Evolutionary conservation across 2,888 invertebrate species (phyloP), one percentile per base, ranked within the genome.

Genomic region (Hoplodrina blanda): DNA sequence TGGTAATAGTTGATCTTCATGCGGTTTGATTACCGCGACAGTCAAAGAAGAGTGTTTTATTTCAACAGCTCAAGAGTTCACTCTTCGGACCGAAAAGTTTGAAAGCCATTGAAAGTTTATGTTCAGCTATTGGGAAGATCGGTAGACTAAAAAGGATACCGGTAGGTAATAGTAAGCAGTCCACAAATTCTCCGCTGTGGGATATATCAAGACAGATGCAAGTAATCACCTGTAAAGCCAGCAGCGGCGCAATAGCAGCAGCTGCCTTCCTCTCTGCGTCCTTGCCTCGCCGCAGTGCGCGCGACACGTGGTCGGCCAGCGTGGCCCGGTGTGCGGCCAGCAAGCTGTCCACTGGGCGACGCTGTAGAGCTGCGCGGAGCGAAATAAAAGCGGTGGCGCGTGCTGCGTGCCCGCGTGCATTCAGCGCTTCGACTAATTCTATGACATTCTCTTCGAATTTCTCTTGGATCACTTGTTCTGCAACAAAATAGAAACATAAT

Each of bases 381-480:
- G 97, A 94, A 81, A 97, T 97, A 67, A 98, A 96, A 56, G 98
- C 97, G 17, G 96, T 94, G 0, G 97, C 97, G 59, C 99, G 97
- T 15, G 98, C 98, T 82, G 98, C 98, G 10, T 98, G 97, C 79
- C 98, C 98, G 87, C 99, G 98, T 81, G 99, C 98, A 19, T 97
- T 97, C 54, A 99, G 96, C 19, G 98, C 98, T 88, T 99, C 99
- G 62, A 99, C 97, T 1, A 98, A 97, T 89, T 98, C 98, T 33
- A 97, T 96, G 30, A 99, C 96, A 91, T 98, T 98, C 85, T 99
- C 99, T 92, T 99, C 99, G 80, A 98, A 97, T 76, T 97, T 96
- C 84, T 97, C 97, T 80, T 96, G 96, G 44, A 90, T 86, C 52
- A 96, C 96, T 66, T 93, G 91, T 61, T 98, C 98, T 91, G 88